phyloP scores from a whole-genome alignment of 2,888 invertebrate genomes.

The Tetropium fuscum region DNA sequence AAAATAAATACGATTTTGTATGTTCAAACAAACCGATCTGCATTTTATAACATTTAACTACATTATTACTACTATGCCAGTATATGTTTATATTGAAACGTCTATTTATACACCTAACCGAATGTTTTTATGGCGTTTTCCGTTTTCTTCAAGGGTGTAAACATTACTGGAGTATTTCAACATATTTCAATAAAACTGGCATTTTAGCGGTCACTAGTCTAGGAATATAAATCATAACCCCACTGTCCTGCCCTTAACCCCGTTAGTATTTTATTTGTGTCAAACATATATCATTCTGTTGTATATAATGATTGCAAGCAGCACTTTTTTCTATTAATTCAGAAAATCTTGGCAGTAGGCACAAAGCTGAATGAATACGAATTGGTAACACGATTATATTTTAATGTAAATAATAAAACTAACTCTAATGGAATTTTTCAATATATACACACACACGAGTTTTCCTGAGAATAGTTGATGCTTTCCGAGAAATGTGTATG shows the following conservation, averaged over 20 bases:
- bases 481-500: neutral
- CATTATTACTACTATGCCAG: neutral
- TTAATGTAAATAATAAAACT: neutral
- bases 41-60: too few species aligned
- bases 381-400: neutral
- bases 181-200: neutral
- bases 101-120: neutral
- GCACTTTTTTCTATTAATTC: neutral
- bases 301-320: neutral
- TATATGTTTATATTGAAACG: neutral
- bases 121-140: neutral
- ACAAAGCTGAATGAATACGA: constrained; percentile 14
- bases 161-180: neutral
- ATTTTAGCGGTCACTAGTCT: neutral
- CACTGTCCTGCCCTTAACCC: constrained; percentile 7
- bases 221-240: neutral
- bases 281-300: neutral
- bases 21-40: too few species aligned
- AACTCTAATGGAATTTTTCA: neutral
- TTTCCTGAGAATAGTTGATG: too few species aligned
- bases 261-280: neutral
- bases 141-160: neutral
- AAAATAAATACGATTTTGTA: too few species aligned
- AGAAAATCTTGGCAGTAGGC: constrained; percentile 4
- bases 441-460: too few species aligned